Conservation (phyloP, 2,888 invertebrate genomes). For the Nematopogon swammerdamellus region DNA sequence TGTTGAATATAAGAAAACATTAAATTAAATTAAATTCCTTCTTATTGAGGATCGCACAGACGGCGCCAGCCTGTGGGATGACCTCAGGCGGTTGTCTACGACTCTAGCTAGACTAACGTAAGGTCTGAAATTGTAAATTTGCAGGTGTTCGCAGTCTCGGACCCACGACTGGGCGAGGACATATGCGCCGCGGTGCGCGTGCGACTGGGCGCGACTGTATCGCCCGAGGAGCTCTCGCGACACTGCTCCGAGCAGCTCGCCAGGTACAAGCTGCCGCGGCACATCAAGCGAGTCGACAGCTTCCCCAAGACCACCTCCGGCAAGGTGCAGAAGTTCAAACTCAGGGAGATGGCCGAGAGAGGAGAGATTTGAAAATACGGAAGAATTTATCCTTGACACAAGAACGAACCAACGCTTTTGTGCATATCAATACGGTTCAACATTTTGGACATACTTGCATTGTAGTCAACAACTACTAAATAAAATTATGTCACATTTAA, state of each 20-base stretch:
- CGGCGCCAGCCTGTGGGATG: too few species aligned
- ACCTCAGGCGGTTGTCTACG: too few species aligned
- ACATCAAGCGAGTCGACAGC: conserved; percentile 56
- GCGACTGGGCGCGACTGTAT: conserved; percentile 34
- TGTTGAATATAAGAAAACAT: too few species aligned
- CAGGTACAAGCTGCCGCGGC: conserved; percentile 69
- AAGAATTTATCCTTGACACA: too few species aligned
- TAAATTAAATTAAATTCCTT: too few species aligned
- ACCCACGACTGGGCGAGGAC: conserved; percentile 66
- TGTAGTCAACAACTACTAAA: too few species aligned
- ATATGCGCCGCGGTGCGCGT: conserved; percentile 58
- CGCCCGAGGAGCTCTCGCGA: conserved; percentile 45
- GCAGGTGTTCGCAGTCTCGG: conserved; percentile 61
- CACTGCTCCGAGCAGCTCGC: conserved; percentile 59
- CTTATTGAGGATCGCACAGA: too few species aligned
- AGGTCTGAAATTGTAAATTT: conserved; percentile 9
- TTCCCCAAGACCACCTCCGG: conserved; percentile 72
- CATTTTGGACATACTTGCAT: too few species aligned
- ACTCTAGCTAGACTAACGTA: too few species aligned
- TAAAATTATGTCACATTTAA: too few species aligned
- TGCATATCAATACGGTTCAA: too few species aligned
- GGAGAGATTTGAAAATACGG: conserved; percentile 11
- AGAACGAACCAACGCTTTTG: too few species aligned
- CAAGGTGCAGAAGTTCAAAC: conserved; percentile 64
- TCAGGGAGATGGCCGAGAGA: conserved; percentile 27